Conservation (phyloP, 1,140 invertebrate genomes). For the Bilobella aurantiaca region DNA sequence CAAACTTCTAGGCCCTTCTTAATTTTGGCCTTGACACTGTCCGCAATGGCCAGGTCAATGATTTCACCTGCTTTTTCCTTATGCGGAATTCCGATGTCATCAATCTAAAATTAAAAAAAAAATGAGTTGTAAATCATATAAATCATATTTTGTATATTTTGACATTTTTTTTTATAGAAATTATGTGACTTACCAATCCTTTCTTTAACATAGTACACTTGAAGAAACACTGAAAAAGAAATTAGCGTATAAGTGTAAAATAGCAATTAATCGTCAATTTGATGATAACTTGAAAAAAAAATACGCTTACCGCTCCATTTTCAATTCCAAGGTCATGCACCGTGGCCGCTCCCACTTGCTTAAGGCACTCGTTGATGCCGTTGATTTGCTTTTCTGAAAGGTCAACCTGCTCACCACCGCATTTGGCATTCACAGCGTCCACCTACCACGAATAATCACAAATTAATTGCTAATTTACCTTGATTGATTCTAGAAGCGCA, state of each 20-base stretch:
- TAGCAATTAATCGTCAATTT: neutral
- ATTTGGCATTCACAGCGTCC: neutral
- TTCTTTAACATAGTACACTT: neutral
- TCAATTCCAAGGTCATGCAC: neutral
- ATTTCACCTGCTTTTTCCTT: neutral
- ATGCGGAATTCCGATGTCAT: neutral
- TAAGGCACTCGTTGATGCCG: neutral
- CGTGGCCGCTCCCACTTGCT: neutral
- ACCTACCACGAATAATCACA: neutral
- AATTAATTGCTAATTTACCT: no score
- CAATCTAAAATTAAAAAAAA: neutral
- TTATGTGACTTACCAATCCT: neutral
- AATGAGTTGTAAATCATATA: neutral
- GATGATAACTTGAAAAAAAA: neutral
- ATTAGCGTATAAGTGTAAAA: neutral
- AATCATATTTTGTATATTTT: neutral
- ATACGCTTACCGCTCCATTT: neutral
- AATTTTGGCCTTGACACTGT: neutral
- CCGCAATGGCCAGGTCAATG: neutral
- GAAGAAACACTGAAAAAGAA: conserved; percentile 1
- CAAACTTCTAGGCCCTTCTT: neutral
- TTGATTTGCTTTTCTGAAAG: neutral
- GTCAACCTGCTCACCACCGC: neutral
- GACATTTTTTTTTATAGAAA: no score
- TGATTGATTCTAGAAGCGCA: no score